Evolutionary conservation across 2,113 vertebrate genomes (phyloP), one percentile per base, ranked within the genome.

Genomic region (Stomatorhinus ivindoensis): DNA sequence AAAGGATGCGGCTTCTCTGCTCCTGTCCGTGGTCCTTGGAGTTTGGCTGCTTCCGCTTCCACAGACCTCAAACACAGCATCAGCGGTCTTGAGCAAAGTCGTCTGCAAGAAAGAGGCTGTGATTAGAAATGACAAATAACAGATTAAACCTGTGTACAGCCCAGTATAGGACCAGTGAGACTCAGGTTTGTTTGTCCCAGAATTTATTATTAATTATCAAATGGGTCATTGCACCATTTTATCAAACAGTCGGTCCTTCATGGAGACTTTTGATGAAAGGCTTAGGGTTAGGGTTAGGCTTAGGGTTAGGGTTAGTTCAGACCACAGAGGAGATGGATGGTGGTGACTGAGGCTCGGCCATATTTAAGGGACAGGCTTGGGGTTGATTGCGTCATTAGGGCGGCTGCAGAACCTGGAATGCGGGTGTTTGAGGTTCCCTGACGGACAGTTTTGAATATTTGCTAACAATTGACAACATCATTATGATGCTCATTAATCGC

Each of bases 391-490:
- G 27, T 19, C 19, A 51, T 84, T 2, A 39, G 69, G 69, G 35
- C 3, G 0, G 31, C 31, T 76, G 19, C 39, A n/a, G 58, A 27
- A 27, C 13, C 87, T 31, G 46, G 39, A 69, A n/a, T 4, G 9
- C 35, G 95, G 95, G 95, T 95, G 96, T 95, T 95, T 96, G 95
- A 95, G 95, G 95, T 96, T 95, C 93, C 91, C 93, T 92, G 92
- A 61, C 92, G 92, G 92, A 94, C 19, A 1, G 35, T 50, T 47
- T 53, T 86, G 47, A 53, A 19, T 51, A 51, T 50, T 48, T 86
- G 47, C 46, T 61, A 44, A 85, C 31, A 84, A 31, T 93, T 91
- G 86, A 27, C 73, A 73, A 88, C 88, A 76, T 92, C 91, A 48
- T 88, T 69, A 19, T 39, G 3, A 42, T 87, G 90, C 89, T 94